These are phyloP conservation scores for Saturnia pavonia DNA, from an alignment of 2,888 invertebrate species.

Conservation along the genomic window DNA sequence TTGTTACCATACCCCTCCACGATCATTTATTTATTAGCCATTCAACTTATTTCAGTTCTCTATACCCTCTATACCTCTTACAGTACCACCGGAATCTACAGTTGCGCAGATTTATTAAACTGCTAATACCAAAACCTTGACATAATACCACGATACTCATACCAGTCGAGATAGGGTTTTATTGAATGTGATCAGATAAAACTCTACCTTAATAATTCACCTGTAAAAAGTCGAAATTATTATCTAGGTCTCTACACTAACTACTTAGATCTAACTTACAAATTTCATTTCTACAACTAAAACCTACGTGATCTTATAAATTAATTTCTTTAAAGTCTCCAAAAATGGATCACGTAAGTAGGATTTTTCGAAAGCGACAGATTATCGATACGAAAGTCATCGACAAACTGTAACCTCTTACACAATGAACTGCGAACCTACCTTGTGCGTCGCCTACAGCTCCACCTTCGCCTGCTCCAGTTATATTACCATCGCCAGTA, in stretches of 20 bases:
- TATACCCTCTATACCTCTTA: no score
- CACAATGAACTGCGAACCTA: slow-evolving; percentile 62
- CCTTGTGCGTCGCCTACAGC: slow-evolving; percentile 82
- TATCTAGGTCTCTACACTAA: slow-evolving; percentile 22
- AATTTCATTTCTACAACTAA: slow-evolving; percentile 60
- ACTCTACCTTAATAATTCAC: slow-evolving; percentile 24
- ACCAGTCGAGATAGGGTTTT: slow-evolving; percentile 23
- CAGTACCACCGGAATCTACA: no score
- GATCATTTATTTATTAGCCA: no score
- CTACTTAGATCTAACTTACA: slow-evolving; percentile 58
- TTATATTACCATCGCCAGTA: slow-evolving; percentile 76
- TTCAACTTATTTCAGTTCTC: no score
- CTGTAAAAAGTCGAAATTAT: slow-evolving; percentile 28
- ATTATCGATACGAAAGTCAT: slow-evolving; percentile 1
- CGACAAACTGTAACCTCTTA: slow-evolving; percentile 23
- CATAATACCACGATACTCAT: no score
- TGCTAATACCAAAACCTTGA: no score
- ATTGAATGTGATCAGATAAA: slow-evolving; percentile 31
- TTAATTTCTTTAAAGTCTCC: slow-evolving; percentile 10
- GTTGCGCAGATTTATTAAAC: no score
- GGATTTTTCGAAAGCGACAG: neutral
- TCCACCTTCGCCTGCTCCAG: slow-evolving; percentile 77
- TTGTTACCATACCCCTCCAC: no score
- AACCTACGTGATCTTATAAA: slow-evolving; percentile 31
- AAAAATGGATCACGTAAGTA: slow-evolving; percentile 17